Conservation (phyloP, 2,113 vertebrate genomes). For the Odobenus rosmarus region DNA sequence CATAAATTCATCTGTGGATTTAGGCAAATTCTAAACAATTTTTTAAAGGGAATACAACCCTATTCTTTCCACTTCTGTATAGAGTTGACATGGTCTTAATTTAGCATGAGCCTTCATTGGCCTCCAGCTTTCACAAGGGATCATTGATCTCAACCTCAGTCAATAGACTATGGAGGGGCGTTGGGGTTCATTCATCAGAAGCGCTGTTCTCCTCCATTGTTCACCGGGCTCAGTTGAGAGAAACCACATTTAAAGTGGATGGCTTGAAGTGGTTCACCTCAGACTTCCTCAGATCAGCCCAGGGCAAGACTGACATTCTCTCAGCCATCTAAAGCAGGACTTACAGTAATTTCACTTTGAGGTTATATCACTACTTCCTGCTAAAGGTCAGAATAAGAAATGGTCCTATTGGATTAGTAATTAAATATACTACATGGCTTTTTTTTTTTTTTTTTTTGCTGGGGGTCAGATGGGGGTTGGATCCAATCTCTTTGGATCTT, state of each 20-base stretch:
- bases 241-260: not conserved
- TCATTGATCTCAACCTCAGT: not conserved
- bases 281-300: not conserved
- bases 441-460: too few species aligned
- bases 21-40: not conserved
- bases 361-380: not conserved
- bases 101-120: not conserved
- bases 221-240: not conserved
- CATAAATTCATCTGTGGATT: not conserved
- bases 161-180: not conserved
- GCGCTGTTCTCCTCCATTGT: not conserved
- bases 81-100: not conserved
- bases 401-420: not conserved
- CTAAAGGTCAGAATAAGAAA: not conserved
- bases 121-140: not conserved
- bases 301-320: not conserved
- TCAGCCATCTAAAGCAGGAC: not conserved
- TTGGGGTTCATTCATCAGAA: not conserved
- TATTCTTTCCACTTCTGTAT: not conserved
- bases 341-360: not conserved
- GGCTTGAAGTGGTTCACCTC: not conserved
- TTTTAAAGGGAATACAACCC: not conserved
- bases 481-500: conserved; percentile 61
- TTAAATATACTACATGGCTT: not conserved
- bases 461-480: not conserved